These are phyloP conservation scores for Apamea monoglypha DNA, from an alignment of 2,888 invertebrate species.

Conservation along the genomic window DNA sequence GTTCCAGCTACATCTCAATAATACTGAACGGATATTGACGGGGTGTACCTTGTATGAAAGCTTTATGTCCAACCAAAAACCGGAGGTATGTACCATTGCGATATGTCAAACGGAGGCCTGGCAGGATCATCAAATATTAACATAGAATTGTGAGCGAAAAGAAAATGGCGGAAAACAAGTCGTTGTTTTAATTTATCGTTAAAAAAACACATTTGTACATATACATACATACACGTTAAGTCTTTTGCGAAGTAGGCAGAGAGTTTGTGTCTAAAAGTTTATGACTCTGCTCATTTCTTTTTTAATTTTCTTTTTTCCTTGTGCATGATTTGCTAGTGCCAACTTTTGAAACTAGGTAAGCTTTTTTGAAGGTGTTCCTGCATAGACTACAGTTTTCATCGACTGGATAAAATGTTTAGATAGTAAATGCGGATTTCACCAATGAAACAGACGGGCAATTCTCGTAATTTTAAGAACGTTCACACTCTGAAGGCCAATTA, in stretches of 20 bases:
- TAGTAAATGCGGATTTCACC: background rate
- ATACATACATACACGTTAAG: background rate
- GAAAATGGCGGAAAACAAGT: background rate
- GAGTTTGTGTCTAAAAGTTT: background rate
- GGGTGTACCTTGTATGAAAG: constrained; percentile 59
- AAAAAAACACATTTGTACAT: background rate
- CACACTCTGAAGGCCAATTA: no score
- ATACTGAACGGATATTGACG: constrained; percentile 52
- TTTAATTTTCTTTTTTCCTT: background rate
- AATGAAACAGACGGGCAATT: background rate
- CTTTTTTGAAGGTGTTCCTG: background rate
- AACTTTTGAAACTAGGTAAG: background rate
- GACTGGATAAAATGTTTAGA: background rate
- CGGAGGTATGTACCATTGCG: constrained; percentile 58
- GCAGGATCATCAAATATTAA: constrained; percentile 33
- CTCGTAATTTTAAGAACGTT: no score
- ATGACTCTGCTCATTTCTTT: background rate
- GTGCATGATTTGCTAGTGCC: background rate
- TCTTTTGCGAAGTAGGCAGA: background rate
- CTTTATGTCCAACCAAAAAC: constrained; percentile 48
- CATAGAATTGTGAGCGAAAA: background rate
- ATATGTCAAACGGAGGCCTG: constrained; percentile 24
- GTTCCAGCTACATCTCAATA: constrained; percentile 60
- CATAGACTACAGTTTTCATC: background rate
- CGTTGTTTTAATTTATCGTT: no score